Evolutionary conservation across 1,140 invertebrate species (phyloP).

Genomic region (Rhagoletis zephyria): DNA sequence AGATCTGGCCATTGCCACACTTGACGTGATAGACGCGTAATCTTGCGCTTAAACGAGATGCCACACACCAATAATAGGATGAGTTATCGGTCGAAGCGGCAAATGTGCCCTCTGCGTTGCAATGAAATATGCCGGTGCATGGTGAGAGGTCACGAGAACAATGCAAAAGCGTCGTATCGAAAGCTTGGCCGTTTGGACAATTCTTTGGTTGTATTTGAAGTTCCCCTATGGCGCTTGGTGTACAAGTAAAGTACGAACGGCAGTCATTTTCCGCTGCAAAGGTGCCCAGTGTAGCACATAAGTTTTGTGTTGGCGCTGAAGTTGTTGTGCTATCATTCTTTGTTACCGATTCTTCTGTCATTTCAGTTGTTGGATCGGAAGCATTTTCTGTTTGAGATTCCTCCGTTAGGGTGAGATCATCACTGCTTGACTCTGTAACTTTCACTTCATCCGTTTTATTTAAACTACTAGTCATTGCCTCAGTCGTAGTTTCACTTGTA

Average conservation of each 20-base stretch:
- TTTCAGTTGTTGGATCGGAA: background rate
- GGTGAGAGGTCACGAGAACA: constrained; percentile 64
- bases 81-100: constrained; percentile 58
- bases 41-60: constrained; percentile 56
- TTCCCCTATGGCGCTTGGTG: constrained; percentile 53
- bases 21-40: constrained; percentile 67
- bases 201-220: constrained; percentile 4
- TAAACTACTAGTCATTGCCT: background rate
- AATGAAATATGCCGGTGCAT: constrained; percentile 60
- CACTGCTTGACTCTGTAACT: background rate
- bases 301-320: background rate
- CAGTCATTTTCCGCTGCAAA: constrained; percentile 59
- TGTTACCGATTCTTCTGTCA: background rate
- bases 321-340: background rate
- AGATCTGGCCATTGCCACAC: constrained; percentile 63
- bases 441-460: background rate
- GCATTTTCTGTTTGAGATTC: background rate
- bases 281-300: background rate
- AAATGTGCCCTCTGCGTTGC: constrained; percentile 59
- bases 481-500: background rate
- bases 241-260: constrained; percentile 62
- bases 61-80: constrained; percentile 65
- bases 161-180: constrained; percentile 59
- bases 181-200: constrained; percentile 61
- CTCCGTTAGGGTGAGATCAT: background rate